Conservation (phyloP, 1,140 invertebrate species). For the Megalopta genalis region DNA sequence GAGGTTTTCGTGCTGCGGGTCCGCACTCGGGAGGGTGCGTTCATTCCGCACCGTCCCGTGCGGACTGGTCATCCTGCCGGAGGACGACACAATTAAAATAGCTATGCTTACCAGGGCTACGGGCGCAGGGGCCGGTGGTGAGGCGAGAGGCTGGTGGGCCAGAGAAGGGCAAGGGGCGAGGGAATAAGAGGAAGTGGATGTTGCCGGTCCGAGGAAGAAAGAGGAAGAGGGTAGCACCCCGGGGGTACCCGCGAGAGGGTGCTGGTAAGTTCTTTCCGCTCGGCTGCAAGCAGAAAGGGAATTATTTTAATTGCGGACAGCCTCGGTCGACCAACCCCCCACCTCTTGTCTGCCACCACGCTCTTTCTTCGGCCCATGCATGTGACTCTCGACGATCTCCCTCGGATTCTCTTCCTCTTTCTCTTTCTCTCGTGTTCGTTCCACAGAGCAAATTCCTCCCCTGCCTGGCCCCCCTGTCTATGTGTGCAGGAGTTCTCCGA, state of each 20-base stretch:
- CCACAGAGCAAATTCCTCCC: constrained; percentile 59
- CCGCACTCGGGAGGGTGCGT: constrained; percentile 45
- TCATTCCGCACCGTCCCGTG: constrained; percentile 58
- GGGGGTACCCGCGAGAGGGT: constrained; percentile 66
- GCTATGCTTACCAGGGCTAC: constrained; percentile 70
- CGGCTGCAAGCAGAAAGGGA: constrained; percentile 79
- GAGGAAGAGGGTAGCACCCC: constrained; percentile 59
- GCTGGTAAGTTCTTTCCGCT: constrained; percentile 78
- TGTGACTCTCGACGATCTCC: constrained; percentile 48
- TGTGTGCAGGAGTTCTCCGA: constrained; percentile 40
- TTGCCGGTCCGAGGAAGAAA: constrained; percentile 19
- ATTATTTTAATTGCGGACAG: constrained; percentile 82
- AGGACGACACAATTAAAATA: constrained; percentile 77
- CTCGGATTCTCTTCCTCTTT: constrained; percentile 29
- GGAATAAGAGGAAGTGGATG: constrained; percentile 43
- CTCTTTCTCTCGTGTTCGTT: constrained; percentile 33
- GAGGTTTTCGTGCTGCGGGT: constrained; percentile 50
- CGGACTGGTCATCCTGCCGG: constrained; percentile 61
- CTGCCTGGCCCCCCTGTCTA: no score
- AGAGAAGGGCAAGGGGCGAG: not conserved
- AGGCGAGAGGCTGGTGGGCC: not conserved
- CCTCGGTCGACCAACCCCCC: constrained; percentile 75
- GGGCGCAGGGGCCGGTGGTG: not conserved
- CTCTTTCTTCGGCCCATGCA: constrained; percentile 49
- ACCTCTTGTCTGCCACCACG: constrained; percentile 39